Evolutionary conservation across 2,888 invertebrate genomes (phyloP).

Genomic region (Melitaea athalia): DNA sequence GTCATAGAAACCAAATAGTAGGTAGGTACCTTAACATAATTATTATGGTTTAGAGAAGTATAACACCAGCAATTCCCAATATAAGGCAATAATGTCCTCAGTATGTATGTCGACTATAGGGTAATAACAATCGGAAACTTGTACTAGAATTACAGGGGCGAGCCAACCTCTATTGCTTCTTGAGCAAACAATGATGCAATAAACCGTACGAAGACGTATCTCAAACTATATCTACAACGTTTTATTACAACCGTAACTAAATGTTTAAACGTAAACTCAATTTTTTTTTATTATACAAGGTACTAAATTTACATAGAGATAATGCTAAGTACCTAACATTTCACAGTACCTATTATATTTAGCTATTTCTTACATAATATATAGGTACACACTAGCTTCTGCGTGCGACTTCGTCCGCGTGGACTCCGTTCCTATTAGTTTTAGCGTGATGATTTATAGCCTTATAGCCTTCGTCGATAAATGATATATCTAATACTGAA

Average conservation of each 20-base stretch:
- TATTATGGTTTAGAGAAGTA: not conserved
- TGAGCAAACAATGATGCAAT: slow-evolving; percentile 76
- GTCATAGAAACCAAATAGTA: not conserved
- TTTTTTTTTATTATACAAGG: too few relatives aligned
- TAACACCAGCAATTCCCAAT: slow-evolving; percentile 8
- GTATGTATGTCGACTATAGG: slow-evolving; percentile 43
- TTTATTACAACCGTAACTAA: slow-evolving; percentile 4
- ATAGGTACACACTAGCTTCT: too few relatives aligned
- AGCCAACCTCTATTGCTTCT: slow-evolving; percentile 64
- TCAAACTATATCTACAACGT: slow-evolving; percentile 14
- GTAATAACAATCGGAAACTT: slow-evolving; percentile 74
- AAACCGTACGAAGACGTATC: slow-evolving; percentile 66
- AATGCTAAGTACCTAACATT: too few relatives aligned
- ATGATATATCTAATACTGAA: too few relatives aligned
- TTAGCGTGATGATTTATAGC: too few relatives aligned
- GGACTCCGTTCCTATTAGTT: too few relatives aligned
- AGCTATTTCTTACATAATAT: too few relatives aligned
- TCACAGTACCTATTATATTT: too few relatives aligned
- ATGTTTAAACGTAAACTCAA: not conserved
- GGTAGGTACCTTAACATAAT: not conserved
- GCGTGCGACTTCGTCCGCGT: too few relatives aligned
- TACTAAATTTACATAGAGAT: too few relatives aligned
- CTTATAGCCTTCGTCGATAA: too few relatives aligned
- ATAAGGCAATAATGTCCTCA: slow-evolving; percentile 18
- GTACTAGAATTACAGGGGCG: slow-evolving; percentile 60